phyloP scores from a whole-genome alignment of 2,888 invertebrate genomes.

The Drosophila austrosaltans region DNA sequence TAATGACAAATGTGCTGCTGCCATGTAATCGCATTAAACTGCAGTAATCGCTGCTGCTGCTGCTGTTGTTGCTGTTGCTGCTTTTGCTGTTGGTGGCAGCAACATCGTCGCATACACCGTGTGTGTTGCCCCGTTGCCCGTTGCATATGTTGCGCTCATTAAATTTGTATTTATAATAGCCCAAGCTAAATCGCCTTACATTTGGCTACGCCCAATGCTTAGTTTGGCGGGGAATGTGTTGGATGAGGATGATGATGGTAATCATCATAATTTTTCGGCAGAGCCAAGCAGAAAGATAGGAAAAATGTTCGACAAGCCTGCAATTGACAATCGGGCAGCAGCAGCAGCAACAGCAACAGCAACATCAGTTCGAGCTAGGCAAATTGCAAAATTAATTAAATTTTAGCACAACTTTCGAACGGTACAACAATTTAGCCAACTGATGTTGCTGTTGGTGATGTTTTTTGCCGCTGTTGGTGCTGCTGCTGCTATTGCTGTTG shows the following conservation, averaged over 20 bases:
- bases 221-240: conserved; percentile 39
- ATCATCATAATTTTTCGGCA: conserved; percentile 73
- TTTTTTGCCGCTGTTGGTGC: conserved; percentile 15
- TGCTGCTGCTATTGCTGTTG: conserved; percentile 27
- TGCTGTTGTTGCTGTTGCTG: conserved; percentile 27
- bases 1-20: conserved; percentile 76
- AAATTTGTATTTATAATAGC: conserved; percentile 77
- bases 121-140: conserved; percentile 33
- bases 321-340: conserved; percentile 47
- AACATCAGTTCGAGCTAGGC: conserved; percentile 51
- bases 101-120: conserved; percentile 22
- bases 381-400: conserved; percentile 78
- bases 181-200: conserved; percentile 69
- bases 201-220: conserved; percentile 73
- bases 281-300: conserved; percentile 38
- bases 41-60: conserved; percentile 45
- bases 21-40: conserved; percentile 77
- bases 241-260: conserved; percentile 58
- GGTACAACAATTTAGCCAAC: conserved; percentile 48
- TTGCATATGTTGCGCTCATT: conserved; percentile 77
- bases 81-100: conserved; percentile 10
- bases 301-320: conserved; percentile 54
- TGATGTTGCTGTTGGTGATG: conserved; percentile 28
- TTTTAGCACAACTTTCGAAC: conserved; percentile 74
- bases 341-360: neutral